A percentile compares a stretch with the other conserved stretches of the same genome.
phyloP scores from a whole-genome alignment of 2,797 vertebrate species.

The Tapirus indicus region DNA sequence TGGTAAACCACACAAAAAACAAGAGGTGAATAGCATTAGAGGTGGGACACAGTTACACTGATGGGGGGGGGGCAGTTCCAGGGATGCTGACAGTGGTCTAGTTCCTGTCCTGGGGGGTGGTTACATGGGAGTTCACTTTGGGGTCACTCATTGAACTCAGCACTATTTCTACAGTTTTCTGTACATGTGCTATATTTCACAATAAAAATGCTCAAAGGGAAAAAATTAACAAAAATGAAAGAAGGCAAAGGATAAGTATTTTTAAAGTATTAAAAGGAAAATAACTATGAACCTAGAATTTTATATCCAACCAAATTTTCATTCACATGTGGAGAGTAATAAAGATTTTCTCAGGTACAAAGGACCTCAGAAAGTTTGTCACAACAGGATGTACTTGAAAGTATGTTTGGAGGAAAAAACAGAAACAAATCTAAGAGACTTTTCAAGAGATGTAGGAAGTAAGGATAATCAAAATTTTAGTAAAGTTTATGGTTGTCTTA shows the following conservation, averaged over 20 bases:
- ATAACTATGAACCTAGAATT: neutral
- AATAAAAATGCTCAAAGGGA: neutral
- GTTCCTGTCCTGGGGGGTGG: neutral
- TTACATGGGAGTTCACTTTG: neutral
- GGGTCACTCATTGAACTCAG: neutral
- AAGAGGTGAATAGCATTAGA: too few species aligned
- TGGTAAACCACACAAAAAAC: too few species aligned
- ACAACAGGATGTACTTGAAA: neutral
- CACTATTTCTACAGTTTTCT: neutral
- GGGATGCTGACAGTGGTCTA: too few species aligned
- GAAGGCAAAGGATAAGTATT: neutral
- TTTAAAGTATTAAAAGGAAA: neutral
- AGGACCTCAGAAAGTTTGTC: neutral
- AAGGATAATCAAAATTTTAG: neutral
- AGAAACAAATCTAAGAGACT: neutral
- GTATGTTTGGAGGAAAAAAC: neutral
- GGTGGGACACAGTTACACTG: too few species aligned
- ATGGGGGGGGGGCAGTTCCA: too few species aligned
- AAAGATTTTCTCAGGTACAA: neutral
- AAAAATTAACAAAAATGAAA: neutral
- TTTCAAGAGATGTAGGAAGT: neutral
- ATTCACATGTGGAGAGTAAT: too few species aligned
- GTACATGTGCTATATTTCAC: accelerated
- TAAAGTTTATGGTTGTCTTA: neutral
- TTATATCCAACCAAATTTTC: too few species aligned